A percentile compares a stretch with the other conserved stretches of the same genome.
Conservation (phyloP, 2,113 vertebrate genomes). For the Blennius ocellaris region DNA sequence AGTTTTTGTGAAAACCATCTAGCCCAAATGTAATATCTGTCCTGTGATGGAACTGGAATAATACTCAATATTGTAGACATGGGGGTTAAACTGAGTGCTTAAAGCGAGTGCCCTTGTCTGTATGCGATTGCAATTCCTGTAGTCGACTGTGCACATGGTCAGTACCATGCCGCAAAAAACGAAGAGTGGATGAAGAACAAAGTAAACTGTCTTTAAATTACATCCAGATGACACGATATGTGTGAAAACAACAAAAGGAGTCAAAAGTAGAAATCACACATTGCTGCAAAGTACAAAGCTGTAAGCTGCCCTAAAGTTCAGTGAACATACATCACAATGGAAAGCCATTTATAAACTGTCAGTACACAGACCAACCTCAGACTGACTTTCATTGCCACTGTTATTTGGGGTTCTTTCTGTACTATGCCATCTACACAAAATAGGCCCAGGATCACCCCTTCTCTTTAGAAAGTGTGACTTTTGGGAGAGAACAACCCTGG, state of each 20-base stretch:
- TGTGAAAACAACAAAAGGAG: conserved; percentile 38
- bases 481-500: conserved; percentile 39
- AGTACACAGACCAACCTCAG: conserved; percentile 69
- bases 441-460: conserved; percentile 34
- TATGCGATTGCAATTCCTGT: background rate
- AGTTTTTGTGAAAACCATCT: no score
- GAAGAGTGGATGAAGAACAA: conserved; percentile 23
- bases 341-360: conserved; percentile 83
- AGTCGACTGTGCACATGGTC: background rate
- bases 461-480: conserved; percentile 50
- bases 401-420: conserved; percentile 55
- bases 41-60: no score
- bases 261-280: conserved; percentile 61
- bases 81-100: no score
- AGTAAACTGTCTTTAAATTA: conserved; percentile 39
- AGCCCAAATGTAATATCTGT: no score
- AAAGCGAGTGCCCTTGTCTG: background rate
- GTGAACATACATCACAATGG: conserved; percentile 80
- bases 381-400: conserved; percentile 70
- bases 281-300: conserved; percentile 57
- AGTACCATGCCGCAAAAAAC: conserved; percentile 5
- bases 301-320: conserved; percentile 76
- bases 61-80: no score
- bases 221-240: conserved; percentile 43
- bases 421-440: conserved; percentile 44